These are phyloP conservation scores for Myrmecophaga tridactyla DNA, from an alignment of 2,113 vertebrate species.

Conservation along the genomic window DNA sequence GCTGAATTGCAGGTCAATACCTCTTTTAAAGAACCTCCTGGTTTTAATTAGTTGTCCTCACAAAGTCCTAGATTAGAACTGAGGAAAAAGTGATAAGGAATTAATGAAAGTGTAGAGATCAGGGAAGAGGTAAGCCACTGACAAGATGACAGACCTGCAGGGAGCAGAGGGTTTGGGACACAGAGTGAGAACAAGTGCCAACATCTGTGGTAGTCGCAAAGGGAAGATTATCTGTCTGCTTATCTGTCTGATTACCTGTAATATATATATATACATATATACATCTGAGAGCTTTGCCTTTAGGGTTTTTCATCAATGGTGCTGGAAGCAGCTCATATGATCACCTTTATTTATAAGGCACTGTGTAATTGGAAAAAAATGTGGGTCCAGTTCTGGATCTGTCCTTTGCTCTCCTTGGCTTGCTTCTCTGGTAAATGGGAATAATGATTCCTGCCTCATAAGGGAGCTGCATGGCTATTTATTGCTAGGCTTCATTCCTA, in stretches of 20 bases:
- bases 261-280: neutral
- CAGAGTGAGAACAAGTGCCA: neutral
- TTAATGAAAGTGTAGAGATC: neutral
- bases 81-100: conserved; percentile 19
- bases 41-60: conserved; percentile 18
- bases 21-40: neutral
- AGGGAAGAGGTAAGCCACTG: neutral
- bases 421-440: neutral
- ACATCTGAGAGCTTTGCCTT: neutral
- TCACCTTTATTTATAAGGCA: neutral
- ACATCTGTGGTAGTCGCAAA: neutral
- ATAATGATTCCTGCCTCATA: neutral
- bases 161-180: neutral
- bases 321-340: neutral
- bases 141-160: neutral
- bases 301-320: neutral
- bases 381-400: neutral
- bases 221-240: neutral
- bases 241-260: too few relatives aligned
- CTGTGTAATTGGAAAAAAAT: neutral
- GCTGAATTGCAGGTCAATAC: conserved; percentile 18
- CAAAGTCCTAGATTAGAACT: neutral
- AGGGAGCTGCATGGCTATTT: neutral
- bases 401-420: neutral
- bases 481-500: neutral